Conservation (phyloP, 2,888 invertebrate species). For the Meganola albula region DNA sequence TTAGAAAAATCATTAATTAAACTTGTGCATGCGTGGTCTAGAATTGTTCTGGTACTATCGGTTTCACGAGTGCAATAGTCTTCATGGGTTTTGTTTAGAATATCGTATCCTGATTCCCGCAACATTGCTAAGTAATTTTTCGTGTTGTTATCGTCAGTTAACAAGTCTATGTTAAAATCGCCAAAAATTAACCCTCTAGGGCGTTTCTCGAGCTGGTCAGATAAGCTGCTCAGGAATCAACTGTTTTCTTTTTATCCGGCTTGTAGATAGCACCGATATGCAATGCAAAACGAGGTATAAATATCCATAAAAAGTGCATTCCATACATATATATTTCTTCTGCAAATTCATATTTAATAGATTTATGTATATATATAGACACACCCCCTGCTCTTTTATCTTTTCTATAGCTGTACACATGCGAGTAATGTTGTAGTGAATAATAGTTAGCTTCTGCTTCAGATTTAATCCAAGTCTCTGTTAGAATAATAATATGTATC, state of each 20-base stretch:
- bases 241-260: background rate
- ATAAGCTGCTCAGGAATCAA: slow-evolving; percentile 1
- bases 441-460: slow-evolving; percentile 1
- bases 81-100: background rate
- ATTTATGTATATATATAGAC: slow-evolving; percentile 4
- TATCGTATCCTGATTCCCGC: background rate
- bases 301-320: slow-evolving; percentile 4
- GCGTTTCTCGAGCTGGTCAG: background rate
- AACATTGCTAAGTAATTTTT: background rate
- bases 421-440: slow-evolving; percentile 3
- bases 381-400: slow-evolving; percentile 6
- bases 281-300: slow-evolving; percentile 1
- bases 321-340: slow-evolving; percentile 3
- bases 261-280: background rate
- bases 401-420: slow-evolving; percentile 5
- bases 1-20: background rate
- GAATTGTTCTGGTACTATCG: background rate
- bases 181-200: background rate
- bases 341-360: slow-evolving; percentile 1
- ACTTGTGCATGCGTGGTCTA: slow-evolving; percentile 2
- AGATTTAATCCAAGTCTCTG: slow-evolving; percentile 4
- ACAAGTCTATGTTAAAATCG: slow-evolving; percentile 5
- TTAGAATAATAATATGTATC: slow-evolving; percentile 2
- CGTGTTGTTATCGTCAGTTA: background rate
- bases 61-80: background rate